Evolutionary conservation across 2,888 invertebrate species (phyloP).

Genomic region (Napeogenes inachia): DNA sequence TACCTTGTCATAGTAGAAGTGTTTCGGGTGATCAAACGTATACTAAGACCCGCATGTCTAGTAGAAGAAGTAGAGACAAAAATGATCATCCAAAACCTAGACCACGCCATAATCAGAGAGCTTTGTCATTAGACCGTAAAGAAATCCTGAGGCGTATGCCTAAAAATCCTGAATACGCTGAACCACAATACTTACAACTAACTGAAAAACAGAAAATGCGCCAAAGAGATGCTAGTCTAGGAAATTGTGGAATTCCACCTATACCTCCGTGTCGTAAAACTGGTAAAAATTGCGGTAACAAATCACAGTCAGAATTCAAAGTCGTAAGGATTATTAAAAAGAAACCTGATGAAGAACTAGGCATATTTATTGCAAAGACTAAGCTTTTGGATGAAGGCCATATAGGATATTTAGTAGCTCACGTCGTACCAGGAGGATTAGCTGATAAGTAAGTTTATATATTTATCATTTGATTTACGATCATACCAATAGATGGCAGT

Average conservation of each 20-base stretch:
- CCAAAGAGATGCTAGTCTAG: conserved; percentile 59
- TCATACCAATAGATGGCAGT: not conserved
- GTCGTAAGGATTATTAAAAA: conserved; percentile 77
- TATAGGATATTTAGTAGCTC: conserved; percentile 82
- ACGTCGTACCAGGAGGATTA: conserved; percentile 82
- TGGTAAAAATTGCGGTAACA: conserved; percentile 50
- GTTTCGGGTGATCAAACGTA: conserved; percentile 71
- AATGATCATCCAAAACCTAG: conserved; percentile 54
- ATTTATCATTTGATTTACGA: conserved; percentile 5
- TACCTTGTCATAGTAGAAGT: conserved; percentile 67
- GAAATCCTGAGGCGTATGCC: conserved; percentile 73
- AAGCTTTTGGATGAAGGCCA: conserved; percentile 78
- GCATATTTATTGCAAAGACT: conserved; percentile 84
- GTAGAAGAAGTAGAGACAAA: conserved; percentile 64
- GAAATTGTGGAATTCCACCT: conserved; percentile 69
- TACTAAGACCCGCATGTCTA: conserved; percentile 55
- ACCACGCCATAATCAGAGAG: conserved; percentile 69
- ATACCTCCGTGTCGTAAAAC: conserved; percentile 69
- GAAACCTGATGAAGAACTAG: conserved; percentile 80
- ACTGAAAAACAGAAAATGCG: conserved; percentile 74
- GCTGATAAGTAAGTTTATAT: conserved; percentile 78
- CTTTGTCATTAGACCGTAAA: conserved; percentile 75
- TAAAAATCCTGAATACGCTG: conserved; percentile 58
- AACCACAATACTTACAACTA: conserved; percentile 66
- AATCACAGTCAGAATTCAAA: conserved; percentile 58